Percentiles rank a stretch among this genome's conserved stretches.
Conservation (phyloP, 2,888 invertebrate species). For the Shargacucullia verbasci region DNA sequence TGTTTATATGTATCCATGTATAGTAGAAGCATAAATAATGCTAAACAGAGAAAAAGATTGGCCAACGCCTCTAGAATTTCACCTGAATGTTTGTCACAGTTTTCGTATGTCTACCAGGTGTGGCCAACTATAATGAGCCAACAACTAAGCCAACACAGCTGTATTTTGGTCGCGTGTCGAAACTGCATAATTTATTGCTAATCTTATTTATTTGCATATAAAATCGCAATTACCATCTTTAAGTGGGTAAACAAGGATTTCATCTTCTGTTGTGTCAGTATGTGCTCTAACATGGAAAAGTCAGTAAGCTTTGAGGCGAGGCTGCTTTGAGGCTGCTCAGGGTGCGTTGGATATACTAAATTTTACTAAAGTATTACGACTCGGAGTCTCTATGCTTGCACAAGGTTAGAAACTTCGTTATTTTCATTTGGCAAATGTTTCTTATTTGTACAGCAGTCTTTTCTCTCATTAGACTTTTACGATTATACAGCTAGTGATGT, state of each 20-base stretch:
- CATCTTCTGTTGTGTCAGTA: too few relatives aligned
- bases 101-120: conserved; percentile 14
- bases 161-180: conserved; percentile 27
- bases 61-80: conserved; percentile 38
- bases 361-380: too few relatives aligned
- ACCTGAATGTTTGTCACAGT: conserved; percentile 35
- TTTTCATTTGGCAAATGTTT: too few relatives aligned
- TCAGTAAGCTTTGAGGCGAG: too few relatives aligned
- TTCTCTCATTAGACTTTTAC: neutral
- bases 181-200: conserved; percentile 36
- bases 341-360: too few relatives aligned
- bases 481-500: neutral
- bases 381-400: too few relatives aligned
- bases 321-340: too few relatives aligned
- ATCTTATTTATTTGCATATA: conserved; percentile 7
- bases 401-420: too few relatives aligned
- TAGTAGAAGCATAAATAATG: conserved; percentile 21
- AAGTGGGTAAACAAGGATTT: neutral
- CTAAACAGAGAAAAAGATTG: conserved; percentile 40
- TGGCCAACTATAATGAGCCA: conserved; percentile 41
- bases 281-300: too few relatives aligned
- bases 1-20: too few relatives aligned
- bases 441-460: too few relatives aligned
- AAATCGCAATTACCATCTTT: conserved; percentile 3
- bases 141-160: conserved; percentile 26